A percentile compares a stretch with the other conserved stretches of the same genome.
These are phyloP conservation scores for Leptoteleia sp. DNA, from an alignment of 1,140 invertebrate genomes.

Conservation along the genomic window DNA sequence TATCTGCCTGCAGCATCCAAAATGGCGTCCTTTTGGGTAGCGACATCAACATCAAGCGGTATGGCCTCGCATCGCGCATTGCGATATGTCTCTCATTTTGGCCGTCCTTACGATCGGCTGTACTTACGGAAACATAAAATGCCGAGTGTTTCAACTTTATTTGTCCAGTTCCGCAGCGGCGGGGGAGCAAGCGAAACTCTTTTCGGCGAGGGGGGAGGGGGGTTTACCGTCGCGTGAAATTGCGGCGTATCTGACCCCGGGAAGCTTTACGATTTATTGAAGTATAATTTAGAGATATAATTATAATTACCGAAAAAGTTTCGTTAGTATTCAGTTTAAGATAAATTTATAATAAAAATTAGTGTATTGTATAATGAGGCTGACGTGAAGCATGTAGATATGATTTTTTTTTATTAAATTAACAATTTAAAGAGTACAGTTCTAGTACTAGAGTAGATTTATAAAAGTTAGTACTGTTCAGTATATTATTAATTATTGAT, in stretches of 20 bases:
- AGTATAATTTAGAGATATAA: conserved; percentile 34
- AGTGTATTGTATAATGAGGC: too few relatives aligned
- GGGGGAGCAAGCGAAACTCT: conserved; percentile 5
- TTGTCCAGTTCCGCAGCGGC: conserved; percentile 36
- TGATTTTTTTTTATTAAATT: too few relatives aligned
- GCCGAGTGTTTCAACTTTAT: conserved; percentile 55
- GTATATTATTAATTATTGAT: too few relatives aligned
- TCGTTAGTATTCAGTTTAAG: conserved; percentile 5
- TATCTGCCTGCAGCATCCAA: conserved; percentile 47
- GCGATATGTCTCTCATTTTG: conserved; percentile 51
- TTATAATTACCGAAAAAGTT: conserved; percentile 2
- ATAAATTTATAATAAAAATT: too few relatives aligned
- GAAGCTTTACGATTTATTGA: conserved; percentile 46
- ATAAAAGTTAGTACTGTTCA: too few relatives aligned
- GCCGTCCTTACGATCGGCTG: conserved; percentile 42
- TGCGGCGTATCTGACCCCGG: conserved; percentile 17
- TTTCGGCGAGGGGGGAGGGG: conserved; percentile 5
- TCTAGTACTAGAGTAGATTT: too few relatives aligned
- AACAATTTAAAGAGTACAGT: too few relatives aligned
- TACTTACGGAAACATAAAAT: conserved; percentile 56
- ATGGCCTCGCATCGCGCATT: conserved; percentile 25
- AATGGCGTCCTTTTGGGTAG: conserved; percentile 41
- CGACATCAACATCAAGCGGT: conserved; percentile 43
- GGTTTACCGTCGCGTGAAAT: conserved; percentile 24
- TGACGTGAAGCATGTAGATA: too few relatives aligned